Base-by-base conservation (phyloP, 2,888 invertebrate species). In the Dusona sp. region DNA sequence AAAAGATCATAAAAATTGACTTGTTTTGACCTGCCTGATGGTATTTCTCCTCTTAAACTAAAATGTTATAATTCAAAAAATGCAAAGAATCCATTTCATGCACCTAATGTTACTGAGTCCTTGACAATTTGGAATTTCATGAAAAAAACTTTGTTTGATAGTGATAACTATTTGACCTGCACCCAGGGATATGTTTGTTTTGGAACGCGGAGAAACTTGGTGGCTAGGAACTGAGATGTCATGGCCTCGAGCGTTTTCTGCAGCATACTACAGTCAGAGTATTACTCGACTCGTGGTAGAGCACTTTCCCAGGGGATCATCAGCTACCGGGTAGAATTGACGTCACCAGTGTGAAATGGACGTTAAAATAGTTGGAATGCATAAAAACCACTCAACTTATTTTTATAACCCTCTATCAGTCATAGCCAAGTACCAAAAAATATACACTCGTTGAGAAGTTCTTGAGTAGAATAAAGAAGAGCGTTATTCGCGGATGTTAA, bases 291-390 rank as follows among this genome's bases (percentile, higher is more conserved):
- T 25, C 22, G 48, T 22, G 16, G 29, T 16, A 36, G 3, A 64
- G 19, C 36, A 72, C 72, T 36, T 80, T 67, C 74, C 51, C 51
- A 33, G 13, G 54, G 67, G 67, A 67, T 67, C 51, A 51, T 67
- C 67, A n/a, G 36, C 45, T 22, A 25, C 22, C 54, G 9, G 29
- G n/a, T 33, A 64, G 51, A 42, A 22, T 57, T 68, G 78, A 78
- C 65, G 67, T 67, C 48, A 67, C 42, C 33, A 13, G n/a, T 51
- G 25, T 51, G 9, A 45, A 25, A 68, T 38, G 19, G 25, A 22
- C 4, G 36, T 78, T 54, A 51, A 78, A 78, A 67, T 54, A 51
- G 67, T 22, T 38, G 19, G 25, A 16, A 54, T 13, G 25, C n/a
- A 11, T 29, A 68, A 68, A 57, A 68, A 68, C 8, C 9, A 22